Base-by-base conservation (phyloP, 2,113 vertebrate genomes). In the Eonycteris spelaea region DNA sequence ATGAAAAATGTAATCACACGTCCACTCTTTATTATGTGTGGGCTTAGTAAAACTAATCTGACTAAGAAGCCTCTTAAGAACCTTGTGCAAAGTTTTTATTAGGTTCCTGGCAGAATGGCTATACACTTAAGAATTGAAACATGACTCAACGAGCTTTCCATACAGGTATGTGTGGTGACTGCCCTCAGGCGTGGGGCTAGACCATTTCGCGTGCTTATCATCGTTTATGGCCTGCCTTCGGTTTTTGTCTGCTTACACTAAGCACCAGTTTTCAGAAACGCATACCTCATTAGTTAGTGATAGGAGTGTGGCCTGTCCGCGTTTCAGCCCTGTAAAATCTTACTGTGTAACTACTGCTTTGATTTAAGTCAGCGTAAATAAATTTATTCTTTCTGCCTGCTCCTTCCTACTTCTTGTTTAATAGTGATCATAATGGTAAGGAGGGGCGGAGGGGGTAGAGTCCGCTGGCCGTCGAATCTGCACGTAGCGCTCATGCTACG, bases 21-120 rank as follows among this genome's bases (percentile, higher is more conserved):
- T 91, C 91, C 91, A 63, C 48, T 83, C 43, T 68, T 87, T 86
- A 24, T 61, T 88, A 73, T 71, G 16, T 74, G 26, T n/a, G 24
- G 43, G 33, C 11, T 96, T 84, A 88, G 63, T 83, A 74, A 35
- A 95, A 91, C 45, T 38, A 28, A 53, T 94, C 55, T 95, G 51
- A 59, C 15, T 40, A 51, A 73, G 33, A 85, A 55, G 22, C 5
- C n/a, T 89, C 40, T 90, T 73, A 38, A 38, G 89, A 61, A 91
- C 48, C 21, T 70, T 82, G 8, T 75, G 59, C 19, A 82, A 57
- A 68, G 30, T 91, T 88, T 53, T n/a, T 80, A 70, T 75, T 86
- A 77, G 74, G 63, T 78, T 89, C 26, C 21, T 85, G 53, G 68
- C 30, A 77, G 90, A 80, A 92, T 73, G 82, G 38, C 35, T 88